Conservation (phyloP, 2,888 invertebrate species). For the Drosophila meridiana region DNA sequence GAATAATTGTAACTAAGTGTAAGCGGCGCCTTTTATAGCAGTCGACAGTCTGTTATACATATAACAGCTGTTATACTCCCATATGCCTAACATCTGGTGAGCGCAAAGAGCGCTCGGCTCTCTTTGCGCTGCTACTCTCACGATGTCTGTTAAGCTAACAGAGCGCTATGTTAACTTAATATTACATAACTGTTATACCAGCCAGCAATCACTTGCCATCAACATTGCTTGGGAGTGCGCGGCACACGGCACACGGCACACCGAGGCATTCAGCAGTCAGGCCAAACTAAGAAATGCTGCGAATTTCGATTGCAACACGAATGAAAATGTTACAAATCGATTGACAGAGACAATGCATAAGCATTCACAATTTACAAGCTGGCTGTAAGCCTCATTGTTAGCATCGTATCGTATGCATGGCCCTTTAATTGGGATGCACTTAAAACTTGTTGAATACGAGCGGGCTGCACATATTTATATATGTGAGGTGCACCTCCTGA, state of each 20-base stretch:
- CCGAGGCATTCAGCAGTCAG: constrained; percentile 21
- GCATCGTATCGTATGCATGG: not conserved
- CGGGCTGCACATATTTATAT: not conserved
- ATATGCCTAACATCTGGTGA: constrained; percentile 17
- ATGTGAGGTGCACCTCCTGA: not conserved
- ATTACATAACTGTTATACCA: constrained; percentile 52
- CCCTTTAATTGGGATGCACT: not conserved
- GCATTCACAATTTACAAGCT: not conserved
- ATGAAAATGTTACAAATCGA: constrained; percentile 33
- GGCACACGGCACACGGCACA: constrained; percentile 2
- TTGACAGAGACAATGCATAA: constrained; percentile 12
- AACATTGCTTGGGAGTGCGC: constrained; percentile 1
- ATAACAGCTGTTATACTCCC: constrained; percentile 20
- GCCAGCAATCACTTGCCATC: not conserved
- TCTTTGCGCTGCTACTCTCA: constrained; percentile 1
- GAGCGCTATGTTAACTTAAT: not conserved
- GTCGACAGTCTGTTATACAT: constrained; percentile 14
- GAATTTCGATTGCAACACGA: constrained; percentile 1
- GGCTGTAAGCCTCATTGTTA: constrained; percentile 9
- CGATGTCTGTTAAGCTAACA: constrained; percentile 5
- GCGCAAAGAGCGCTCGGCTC: constrained; percentile 9
- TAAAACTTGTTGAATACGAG: constrained; percentile 3
- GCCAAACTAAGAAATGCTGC: constrained; percentile 10
- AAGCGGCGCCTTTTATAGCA: constrained; percentile 15
- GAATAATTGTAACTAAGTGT: not conserved